These are phyloP conservation scores for Ailurus styani DNA, from an alignment of 2,113 vertebrate genomes.

Conservation along the genomic window DNA sequence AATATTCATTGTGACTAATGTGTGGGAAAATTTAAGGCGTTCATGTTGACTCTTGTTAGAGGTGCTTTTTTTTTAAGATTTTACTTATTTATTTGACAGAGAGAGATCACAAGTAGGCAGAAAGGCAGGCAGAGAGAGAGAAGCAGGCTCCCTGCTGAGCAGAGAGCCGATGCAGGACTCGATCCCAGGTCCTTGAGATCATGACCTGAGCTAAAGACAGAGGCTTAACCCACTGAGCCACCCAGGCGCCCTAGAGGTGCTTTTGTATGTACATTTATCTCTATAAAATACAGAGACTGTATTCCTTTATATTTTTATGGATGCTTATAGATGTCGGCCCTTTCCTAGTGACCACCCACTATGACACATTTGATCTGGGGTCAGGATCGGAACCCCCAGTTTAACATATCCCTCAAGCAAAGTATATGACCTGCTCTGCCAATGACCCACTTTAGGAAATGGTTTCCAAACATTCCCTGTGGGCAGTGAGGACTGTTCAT, in stretches of 20 bases:
- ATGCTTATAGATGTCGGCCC: background rate
- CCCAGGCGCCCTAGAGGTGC: background rate
- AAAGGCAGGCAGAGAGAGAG: too few species aligned
- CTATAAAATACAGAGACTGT: background rate
- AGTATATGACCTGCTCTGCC: background rate
- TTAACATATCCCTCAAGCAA: background rate
- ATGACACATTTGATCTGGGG: background rate
- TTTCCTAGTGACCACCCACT: background rate
- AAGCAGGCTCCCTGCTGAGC: too few species aligned
- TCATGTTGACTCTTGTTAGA: background rate
- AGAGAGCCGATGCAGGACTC: too few species aligned
- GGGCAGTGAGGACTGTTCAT: background rate
- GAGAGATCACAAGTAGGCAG: too few species aligned
- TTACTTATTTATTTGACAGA: too few species aligned
- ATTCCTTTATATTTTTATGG: background rate
- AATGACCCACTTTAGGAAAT: conserved; percentile 9
- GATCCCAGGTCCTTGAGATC: too few species aligned
- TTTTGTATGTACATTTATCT: background rate
- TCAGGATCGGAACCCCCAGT: background rate
- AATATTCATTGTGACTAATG: background rate
- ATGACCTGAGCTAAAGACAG: too few species aligned
- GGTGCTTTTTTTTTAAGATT: too few species aligned
- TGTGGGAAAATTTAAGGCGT: background rate
- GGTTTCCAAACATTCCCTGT: background rate
- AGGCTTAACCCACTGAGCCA: too few species aligned